phyloP scores from a whole-genome alignment of 2,888 invertebrate genomes.

The Tyria jacobaeae region DNA sequence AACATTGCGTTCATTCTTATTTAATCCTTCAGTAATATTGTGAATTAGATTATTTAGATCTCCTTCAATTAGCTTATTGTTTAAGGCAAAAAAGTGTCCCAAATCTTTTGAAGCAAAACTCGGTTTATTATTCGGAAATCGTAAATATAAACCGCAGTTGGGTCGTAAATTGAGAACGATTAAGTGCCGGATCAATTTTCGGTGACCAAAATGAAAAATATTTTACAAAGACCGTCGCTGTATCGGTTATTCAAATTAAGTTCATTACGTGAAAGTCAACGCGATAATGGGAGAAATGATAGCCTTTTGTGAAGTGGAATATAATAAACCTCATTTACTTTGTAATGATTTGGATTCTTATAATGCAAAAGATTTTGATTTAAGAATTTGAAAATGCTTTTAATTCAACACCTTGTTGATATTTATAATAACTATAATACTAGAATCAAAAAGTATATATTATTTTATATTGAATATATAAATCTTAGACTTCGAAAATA shows the following conservation, averaged over 20 bases:
- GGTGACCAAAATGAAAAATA: constrained; percentile 47
- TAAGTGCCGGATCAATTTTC: constrained; percentile 51
- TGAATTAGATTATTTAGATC: background rate
- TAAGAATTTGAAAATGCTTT: background rate
- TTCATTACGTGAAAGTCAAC: constrained; percentile 34
- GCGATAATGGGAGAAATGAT: constrained; percentile 32
- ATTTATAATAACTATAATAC: no score
- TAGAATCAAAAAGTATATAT: no score
- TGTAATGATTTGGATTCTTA: background rate
- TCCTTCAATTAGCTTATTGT: constrained; percentile 1
- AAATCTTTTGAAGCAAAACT: constrained; percentile 26
- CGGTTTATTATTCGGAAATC: constrained; percentile 45
- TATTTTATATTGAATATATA: no score
- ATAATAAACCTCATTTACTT: constrained; percentile 2
- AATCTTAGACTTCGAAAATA: no score
- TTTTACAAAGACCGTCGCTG: constrained; percentile 32
- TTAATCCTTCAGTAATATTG: background rate
- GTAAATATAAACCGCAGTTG: constrained; percentile 49
- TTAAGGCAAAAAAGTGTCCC: constrained; percentile 21
- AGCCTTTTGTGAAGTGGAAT: constrained; percentile 25
- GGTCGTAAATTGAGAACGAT: constrained; percentile 46
- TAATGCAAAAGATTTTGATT: background rate
- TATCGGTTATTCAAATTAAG: constrained; percentile 50
- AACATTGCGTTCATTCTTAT: background rate
- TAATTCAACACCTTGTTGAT: background rate